phyloP scores from a whole-genome alignment of 2,797 vertebrate species.

The Hapalemur alaotrensis region DNA sequence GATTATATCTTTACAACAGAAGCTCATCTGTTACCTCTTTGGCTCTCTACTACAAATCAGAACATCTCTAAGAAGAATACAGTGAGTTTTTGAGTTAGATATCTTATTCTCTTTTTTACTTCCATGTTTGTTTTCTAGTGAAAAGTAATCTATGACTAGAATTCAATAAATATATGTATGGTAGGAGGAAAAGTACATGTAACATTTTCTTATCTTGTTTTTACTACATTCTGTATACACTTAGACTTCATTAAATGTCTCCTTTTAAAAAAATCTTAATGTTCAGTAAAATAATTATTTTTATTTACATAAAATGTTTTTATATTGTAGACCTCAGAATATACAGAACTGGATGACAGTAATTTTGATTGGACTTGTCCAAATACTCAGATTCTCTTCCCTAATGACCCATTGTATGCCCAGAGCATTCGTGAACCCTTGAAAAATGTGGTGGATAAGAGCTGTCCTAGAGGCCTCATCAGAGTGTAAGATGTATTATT shows the following conservation, averaged over 20 bases:
- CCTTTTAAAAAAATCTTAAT: not conserved
- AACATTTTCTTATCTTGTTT: not conserved
- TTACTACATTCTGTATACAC: not conserved
- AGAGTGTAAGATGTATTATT: slow-evolving; percentile 87
- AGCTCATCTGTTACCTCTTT: slow-evolving; percentile 97
- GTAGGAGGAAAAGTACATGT: not conserved
- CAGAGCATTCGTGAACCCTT: slow-evolving; percentile 95
- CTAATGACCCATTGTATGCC: slow-evolving; percentile 95
- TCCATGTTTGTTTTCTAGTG: not conserved
- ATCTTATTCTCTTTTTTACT: not conserved
- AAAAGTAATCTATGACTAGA: not conserved
- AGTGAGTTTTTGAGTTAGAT: slow-evolving; percentile 77
- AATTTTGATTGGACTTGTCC: slow-evolving; percentile 99
- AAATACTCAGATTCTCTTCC: slow-evolving; percentile 97
- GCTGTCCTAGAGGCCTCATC: slow-evolving; percentile 92
- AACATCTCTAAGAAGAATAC: slow-evolving; percentile 85
- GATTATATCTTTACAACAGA: slow-evolving; percentile 99
- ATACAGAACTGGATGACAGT: slow-evolving; percentile 94
- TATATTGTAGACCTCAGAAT: slow-evolving; percentile 84
- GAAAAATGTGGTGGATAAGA: slow-evolving; percentile 97
- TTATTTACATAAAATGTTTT: not conserved
- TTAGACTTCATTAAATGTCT: slow-evolving; percentile 24
- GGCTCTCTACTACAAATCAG: slow-evolving; percentile 91
- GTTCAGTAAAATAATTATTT: slow-evolving; percentile 33
- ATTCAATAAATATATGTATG: not conserved